Evolutionary conservation across 2,888 invertebrate genomes (phyloP).

Genomic region (Octodonta nipae): DNA sequence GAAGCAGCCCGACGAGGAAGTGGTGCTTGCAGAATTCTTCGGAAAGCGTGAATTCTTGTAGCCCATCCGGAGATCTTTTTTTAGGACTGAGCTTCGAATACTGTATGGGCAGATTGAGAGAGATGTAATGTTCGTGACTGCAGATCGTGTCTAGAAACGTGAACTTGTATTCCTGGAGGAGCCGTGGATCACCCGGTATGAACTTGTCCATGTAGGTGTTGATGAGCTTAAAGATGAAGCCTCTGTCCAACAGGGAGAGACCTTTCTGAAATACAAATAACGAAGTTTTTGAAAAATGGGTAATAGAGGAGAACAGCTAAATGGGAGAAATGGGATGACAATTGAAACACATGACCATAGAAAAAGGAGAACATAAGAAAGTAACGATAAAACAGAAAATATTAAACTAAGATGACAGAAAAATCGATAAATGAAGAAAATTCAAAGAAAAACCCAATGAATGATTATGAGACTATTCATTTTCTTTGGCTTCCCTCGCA

Average conservation of each 20-base stretch:
- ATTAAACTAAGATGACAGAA: no score
- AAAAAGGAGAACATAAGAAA: no score
- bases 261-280: conserved; percentile 46
- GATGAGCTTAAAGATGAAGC: conserved; percentile 80
- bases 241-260: conserved; percentile 85
- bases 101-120: conserved; percentile 79
- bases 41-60: conserved; percentile 47
- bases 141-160: conserved; percentile 82
- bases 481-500: no score
- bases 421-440: no score
- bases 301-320: no score
- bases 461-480: no score
- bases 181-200: conserved; percentile 63
- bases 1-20: conserved; percentile 74
- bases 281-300: neutral
- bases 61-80: conserved; percentile 36
- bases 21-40: conserved; percentile 84
- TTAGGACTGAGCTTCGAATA: conserved; percentile 48
- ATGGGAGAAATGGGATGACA: no score
- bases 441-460: no score
- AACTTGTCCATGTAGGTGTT: conserved; percentile 79
- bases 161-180: conserved; percentile 81
- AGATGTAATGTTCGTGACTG: conserved; percentile 88
- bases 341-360: no score
- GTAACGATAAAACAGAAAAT: no score